Conservation (phyloP, 2,113 vertebrate genomes). For the Cinclus cinclus region DNA sequence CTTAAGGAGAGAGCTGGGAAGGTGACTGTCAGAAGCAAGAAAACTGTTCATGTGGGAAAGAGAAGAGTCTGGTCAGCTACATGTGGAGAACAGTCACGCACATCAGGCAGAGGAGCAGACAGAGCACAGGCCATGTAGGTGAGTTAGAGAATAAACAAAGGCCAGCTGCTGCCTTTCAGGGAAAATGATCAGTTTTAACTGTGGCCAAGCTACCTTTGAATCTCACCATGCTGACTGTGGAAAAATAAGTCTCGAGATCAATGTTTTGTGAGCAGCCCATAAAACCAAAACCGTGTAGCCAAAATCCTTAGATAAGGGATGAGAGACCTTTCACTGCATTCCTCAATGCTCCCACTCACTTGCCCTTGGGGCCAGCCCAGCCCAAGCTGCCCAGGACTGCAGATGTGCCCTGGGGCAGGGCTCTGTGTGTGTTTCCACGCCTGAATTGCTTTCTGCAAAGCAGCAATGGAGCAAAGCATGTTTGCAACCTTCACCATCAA, state of each 20-base stretch:
- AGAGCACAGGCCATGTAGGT: background rate
- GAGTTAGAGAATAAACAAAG: background rate
- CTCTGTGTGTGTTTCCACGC: background rate
- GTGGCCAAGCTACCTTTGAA: background rate
- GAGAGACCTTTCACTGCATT: background rate
- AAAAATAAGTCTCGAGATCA: background rate
- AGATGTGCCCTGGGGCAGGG: background rate
- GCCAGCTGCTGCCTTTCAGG: background rate
- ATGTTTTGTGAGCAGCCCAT: accelerated
- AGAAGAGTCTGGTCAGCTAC: background rate
- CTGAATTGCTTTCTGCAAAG: background rate
- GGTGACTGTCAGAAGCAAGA: background rate
- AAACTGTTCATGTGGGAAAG: background rate
- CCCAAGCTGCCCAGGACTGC: background rate
- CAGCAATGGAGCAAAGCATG: background rate
- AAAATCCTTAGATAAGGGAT: background rate
- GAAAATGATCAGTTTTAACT: background rate
- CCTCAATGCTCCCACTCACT: background rate
- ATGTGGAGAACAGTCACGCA: background rate
- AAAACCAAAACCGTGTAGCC: background rate
- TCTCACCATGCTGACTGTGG: background rate
- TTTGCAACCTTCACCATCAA: background rate
- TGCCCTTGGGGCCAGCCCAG: background rate
- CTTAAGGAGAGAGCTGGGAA: background rate
- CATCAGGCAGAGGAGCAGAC: background rate